These are phyloP conservation scores for Pterois miles DNA, from an alignment of 2,797 vertebrate genomes.

Conservation along the genomic window DNA sequence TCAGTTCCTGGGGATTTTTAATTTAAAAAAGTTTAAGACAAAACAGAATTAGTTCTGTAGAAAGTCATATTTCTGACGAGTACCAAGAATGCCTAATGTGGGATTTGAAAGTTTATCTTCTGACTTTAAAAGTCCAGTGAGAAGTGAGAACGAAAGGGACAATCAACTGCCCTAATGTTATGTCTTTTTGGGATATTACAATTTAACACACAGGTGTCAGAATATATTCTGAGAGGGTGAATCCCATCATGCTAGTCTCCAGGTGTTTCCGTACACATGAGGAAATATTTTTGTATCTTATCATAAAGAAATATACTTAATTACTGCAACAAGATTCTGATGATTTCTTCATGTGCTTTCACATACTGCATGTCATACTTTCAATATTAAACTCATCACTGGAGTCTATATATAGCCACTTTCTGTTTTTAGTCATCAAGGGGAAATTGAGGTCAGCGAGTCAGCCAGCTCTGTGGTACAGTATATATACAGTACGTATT, in stretches of 20 bases:
- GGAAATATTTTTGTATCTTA: not conserved
- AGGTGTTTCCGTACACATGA: not conserved
- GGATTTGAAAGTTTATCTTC: constrained; percentile 9
- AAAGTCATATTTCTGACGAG: constrained; percentile 16
- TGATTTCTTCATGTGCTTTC: not conserved
- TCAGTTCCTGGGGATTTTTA: constrained; percentile 20
- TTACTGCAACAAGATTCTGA: not conserved
- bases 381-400: not conserved
- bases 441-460: constrained; percentile 34
- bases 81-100: not conserved
- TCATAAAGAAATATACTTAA: not conserved
- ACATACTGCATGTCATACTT: constrained; percentile 1
- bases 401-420: constrained; percentile 2
- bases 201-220: not conserved
- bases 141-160: not conserved
- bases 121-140: constrained; percentile 10
- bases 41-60: not conserved
- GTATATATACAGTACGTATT: not conserved
- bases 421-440: constrained; percentile 10
- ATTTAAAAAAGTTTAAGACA: not conserved
- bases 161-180: not conserved
- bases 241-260: not conserved
- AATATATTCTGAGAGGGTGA: constrained; percentile 15
- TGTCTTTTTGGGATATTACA: constrained; percentile 10
- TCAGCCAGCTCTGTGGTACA: not conserved